A percentile compares a stretch with the other conserved stretches of the same genome.
These are phyloP conservation scores for Semicossyphus pulcher DNA, from an alignment of 2,113 vertebrate species.

Conservation along the genomic window DNA sequence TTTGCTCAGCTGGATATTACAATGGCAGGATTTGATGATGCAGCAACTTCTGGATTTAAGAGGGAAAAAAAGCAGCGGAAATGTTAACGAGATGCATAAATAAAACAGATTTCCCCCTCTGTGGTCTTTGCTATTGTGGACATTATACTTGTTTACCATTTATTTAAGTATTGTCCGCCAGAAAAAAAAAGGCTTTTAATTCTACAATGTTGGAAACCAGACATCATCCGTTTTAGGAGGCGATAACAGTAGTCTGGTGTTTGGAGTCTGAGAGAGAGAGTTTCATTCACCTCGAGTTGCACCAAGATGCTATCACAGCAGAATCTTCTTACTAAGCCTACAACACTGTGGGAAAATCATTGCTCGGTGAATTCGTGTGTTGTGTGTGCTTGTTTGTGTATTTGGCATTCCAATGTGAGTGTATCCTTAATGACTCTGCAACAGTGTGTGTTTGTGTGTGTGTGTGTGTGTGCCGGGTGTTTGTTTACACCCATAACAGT, in stretches of 20 bases:
- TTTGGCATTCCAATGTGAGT: not conserved
- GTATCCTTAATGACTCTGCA: not conserved
- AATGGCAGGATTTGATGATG: constrained; percentile 19
- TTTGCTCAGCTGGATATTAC: constrained; percentile 1
- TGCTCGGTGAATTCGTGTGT: constrained; percentile 4
- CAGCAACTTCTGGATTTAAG: constrained; percentile 32
- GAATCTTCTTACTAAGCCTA: constrained; percentile 25
- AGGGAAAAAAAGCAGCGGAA: not conserved
- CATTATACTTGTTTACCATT: not conserved
- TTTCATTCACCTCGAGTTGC: constrained; percentile 11
- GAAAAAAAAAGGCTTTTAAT: too few relatives aligned
- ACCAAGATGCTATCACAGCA: constrained; percentile 24
- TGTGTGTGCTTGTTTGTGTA: constrained; percentile 3
- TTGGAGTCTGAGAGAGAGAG: not conserved
- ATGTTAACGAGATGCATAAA: constrained; percentile 13
- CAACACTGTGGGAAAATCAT: constrained; percentile 36
- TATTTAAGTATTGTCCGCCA: too few relatives aligned
- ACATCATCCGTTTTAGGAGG: not conserved
- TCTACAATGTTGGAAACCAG: too few relatives aligned
- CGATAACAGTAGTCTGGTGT: not conserved
- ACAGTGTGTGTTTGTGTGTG: constrained; percentile 7
- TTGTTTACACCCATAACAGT: constrained; percentile 51
- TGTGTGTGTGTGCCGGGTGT: constrained; percentile 44
- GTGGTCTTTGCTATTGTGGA: not conserved
- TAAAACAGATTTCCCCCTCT: not conserved